A percentile compares a stretch with the other conserved stretches of the same genome.
Conservation (phyloP, 2,113 vertebrate species). For the Coryphaenoides rupestris region DNA sequence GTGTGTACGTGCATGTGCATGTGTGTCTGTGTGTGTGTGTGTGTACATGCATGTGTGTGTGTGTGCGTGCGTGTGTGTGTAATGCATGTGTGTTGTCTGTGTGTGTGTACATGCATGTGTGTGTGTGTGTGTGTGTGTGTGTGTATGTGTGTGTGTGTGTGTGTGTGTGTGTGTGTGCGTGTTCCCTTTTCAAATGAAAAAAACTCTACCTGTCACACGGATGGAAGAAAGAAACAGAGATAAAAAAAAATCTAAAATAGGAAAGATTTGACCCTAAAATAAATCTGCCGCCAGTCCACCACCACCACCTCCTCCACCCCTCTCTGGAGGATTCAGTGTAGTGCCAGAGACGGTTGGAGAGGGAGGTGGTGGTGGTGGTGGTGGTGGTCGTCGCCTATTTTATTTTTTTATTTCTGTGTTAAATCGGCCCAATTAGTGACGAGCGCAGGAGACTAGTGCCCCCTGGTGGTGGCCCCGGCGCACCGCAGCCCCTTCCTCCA, state of each 20-base stretch:
- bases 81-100: too few relatives aligned
- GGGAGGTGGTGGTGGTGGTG: conserved; percentile 31
- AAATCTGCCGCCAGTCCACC: conserved; percentile 27
- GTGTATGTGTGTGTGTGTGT: too few relatives aligned
- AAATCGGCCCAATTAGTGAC: neutral
- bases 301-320: too few relatives aligned
- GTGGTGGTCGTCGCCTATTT: conserved; percentile 16
- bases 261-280: conserved; percentile 41
- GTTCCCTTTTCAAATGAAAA: neutral
- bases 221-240: conserved; percentile 25
- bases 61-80: too few relatives aligned
- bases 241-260: too few relatives aligned
- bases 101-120: too few relatives aligned
- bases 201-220: conserved; percentile 23
- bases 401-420: neutral
- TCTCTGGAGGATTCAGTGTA: conserved; percentile 45
- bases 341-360: conserved; percentile 7
- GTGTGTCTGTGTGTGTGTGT: too few relatives aligned
- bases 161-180: too few relatives aligned
- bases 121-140: too few relatives aligned
- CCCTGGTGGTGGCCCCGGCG: conserved; percentile 50
- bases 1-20: too few relatives aligned
- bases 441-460: conserved; percentile 61
- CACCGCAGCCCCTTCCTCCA: conserved; percentile 23
- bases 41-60: too few relatives aligned